Evolutionary conservation across 2,113 vertebrate species (phyloP).

Genomic region (Charadrius vociferus): DNA sequence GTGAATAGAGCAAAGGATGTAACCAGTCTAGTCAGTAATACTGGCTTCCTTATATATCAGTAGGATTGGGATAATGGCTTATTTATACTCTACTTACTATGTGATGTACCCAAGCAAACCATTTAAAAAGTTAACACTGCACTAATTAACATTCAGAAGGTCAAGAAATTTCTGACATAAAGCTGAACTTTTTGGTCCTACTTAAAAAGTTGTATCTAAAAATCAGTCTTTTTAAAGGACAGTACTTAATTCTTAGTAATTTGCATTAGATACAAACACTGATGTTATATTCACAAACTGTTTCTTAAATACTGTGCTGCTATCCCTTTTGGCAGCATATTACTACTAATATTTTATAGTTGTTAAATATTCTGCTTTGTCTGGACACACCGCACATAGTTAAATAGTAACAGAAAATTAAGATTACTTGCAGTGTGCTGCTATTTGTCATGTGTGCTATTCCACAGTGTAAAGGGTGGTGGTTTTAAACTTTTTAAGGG

Average conservation of each 20-base stretch:
- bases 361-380: neutral
- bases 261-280: neutral
- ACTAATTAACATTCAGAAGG: neutral
- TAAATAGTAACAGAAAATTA: neutral
- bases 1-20: neutral
- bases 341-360: neutral
- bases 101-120: neutral
- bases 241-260: neutral
- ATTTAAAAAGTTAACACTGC: neutral
- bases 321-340: neutral
- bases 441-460: neutral
- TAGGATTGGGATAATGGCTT: neutral
- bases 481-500: neutral
- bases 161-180: neutral
- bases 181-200: neutral
- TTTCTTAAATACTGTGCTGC: neutral
- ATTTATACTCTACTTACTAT: neutral
- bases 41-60: accelerated
- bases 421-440: neutral
- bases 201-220: neutral
- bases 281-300: neutral
- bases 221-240: neutral
- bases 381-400: neutral
- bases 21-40: neutral
- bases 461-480: neutral